A percentile compares a stretch with the other conserved stretches of the same genome.
phyloP scores from a whole-genome alignment of 1,140 invertebrate genomes.

The Hyles euphorbiae region DNA sequence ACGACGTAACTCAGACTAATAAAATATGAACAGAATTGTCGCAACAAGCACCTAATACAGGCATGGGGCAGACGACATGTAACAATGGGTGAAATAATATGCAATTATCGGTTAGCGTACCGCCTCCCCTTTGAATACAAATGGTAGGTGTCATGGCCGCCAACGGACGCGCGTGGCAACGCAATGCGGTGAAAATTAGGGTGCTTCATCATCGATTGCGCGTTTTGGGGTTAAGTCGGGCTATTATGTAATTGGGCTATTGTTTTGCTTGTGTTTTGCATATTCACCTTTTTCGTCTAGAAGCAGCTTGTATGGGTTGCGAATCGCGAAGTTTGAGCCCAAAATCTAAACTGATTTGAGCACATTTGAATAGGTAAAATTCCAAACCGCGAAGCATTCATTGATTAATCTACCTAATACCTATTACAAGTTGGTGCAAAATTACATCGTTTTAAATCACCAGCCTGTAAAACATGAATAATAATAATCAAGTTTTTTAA shows the following conservation, averaged over 20 bases:
- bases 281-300: background rate
- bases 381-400: too few relatives aligned
- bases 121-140: constrained; percentile 26
- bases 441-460: too few relatives aligned
- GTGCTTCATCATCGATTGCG: background rate
- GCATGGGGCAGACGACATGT: background rate
- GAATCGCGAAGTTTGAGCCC: too few relatives aligned
- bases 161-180: constrained; percentile 15
- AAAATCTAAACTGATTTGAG: too few relatives aligned
- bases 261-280: background rate
- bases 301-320: too few relatives aligned
- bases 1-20: too few relatives aligned
- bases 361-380: too few relatives aligned
- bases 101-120: constrained; percentile 31
- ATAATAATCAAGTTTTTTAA: too few relatives aligned
- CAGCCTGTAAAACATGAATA: too few relatives aligned
- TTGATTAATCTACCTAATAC: too few relatives aligned
- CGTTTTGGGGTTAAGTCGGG: background rate
- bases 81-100: constrained; percentile 33
- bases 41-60: constrained; percentile 12
- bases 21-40: constrained; percentile 6
- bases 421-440: too few relatives aligned
- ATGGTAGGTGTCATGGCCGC: constrained; percentile 34
- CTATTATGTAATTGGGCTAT: background rate
- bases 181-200: constrained; percentile 37